phyloP scores from a whole-genome alignment of 2,888 invertebrate genomes.

The Troglohyphantes excavatus region DNA sequence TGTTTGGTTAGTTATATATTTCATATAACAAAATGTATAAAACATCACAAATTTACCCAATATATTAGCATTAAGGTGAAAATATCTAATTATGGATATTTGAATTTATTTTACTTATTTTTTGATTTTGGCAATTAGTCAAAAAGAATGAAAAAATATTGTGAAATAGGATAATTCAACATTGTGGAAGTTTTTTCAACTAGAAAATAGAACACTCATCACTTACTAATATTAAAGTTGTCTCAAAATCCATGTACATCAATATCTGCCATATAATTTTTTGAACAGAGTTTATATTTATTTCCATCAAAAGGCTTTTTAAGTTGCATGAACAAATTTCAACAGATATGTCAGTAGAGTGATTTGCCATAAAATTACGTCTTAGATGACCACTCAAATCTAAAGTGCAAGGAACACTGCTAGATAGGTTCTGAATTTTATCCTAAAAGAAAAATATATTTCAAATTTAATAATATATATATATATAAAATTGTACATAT shows the following conservation, averaged over 20 bases:
- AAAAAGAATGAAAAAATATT: no score
- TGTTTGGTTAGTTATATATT: no score
- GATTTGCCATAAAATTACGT: conserved; percentile 51
- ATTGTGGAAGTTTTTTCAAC: no score
- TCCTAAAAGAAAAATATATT: neutral
- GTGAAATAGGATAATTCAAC: no score
- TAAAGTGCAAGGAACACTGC: neutral
- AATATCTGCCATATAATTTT: conserved; percentile 56
- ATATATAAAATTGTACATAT: no score
- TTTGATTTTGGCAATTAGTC: no score
- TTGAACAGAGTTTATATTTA: neutral
- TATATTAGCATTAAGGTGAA: no score
- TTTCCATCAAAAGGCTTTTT: neutral
- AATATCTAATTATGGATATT: no score
- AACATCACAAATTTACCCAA: no score
- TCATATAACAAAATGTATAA: no score
- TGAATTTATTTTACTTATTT: no score
- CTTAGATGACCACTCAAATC: conserved; percentile 47
- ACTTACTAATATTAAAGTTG: conserved; percentile 41
- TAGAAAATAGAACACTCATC: conserved; percentile 1
- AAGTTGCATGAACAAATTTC: conserved; percentile 26
- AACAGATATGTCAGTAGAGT: conserved; percentile 2
- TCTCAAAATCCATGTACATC: conserved; percentile 53
- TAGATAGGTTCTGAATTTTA: neutral
- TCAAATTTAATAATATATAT: no score